These are phyloP conservation scores for Drosophila dunni DNA, from an alignment of 1,140 invertebrate genomes.

Conservation along the genomic window DNA sequence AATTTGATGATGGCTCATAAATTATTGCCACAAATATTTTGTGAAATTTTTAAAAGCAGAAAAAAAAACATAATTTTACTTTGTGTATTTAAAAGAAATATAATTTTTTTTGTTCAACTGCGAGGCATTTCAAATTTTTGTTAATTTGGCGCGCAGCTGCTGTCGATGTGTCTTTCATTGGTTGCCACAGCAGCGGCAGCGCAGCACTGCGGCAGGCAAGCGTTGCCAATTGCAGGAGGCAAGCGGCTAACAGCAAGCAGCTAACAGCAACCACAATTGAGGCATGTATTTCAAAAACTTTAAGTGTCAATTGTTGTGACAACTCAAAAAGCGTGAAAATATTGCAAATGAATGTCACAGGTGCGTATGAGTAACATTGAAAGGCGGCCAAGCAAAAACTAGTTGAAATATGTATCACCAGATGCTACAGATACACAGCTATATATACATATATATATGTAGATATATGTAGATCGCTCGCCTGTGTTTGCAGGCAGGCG, in stretches of 20 bases:
- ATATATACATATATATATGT: conserved; percentile 14
- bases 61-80: conserved; percentile 62
- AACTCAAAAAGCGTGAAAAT: conserved; percentile 78
- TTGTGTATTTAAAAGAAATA: conserved; percentile 33
- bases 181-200: conserved; percentile 38
- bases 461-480: conserved; percentile 27
- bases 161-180: conserved; percentile 77
- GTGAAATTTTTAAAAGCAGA: conserved; percentile 66
- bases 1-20: conserved; percentile 57
- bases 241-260: no score
- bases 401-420: conserved; percentile 53
- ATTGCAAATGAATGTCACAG: conserved; percentile 76
- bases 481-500: conserved; percentile 32
- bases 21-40: conserved; percentile 73
- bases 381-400: conserved; percentile 76
- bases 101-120: conserved; percentile 41
- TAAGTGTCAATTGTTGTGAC: conserved; percentile 82
- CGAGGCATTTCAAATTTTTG: conserved; percentile 61
- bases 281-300: conserved; percentile 69
- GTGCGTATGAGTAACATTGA: conserved; percentile 82
- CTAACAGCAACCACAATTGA: conserved; percentile 40
- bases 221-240: conserved; percentile 35
- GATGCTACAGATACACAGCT: not conserved
- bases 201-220: conserved; percentile 22
- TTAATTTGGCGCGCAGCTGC: conserved; percentile 74